Evolutionary conservation across 1,140 invertebrate genomes (phyloP), one percentile per base, ranked within the genome.

Genomic region (Drosophila triauraria): DNA sequence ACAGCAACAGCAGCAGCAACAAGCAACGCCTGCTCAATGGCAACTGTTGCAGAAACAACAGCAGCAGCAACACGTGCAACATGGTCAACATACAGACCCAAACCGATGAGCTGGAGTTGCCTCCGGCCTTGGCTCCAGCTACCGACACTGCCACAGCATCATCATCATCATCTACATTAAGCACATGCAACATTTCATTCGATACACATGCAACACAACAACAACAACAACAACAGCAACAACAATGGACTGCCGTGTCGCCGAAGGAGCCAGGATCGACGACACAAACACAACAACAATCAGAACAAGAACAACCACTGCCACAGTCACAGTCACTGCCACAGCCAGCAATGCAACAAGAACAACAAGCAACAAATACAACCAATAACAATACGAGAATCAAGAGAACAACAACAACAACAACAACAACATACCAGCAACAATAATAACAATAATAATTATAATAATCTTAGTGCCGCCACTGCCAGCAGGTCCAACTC

Each of bases 171-270:
- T 25, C 48, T 54, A 3, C 68, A 78, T 64, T 75, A 78, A 81
- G 58, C 44, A 40, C 53, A 56, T 56, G 35, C 53, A 56, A 56
- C 53, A 65, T 54, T 53, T 69, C 74, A 72, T 70, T 71, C 54
- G 56, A 69, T 80, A 68, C 57, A 70, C 70, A 54, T 53, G 71
- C 84, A 82, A 68, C 80, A 83, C 58, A 70, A 75, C 75, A 44
- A 40, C 76, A 72, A 62, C 63, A 85, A 38, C 35, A 32, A 35
- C 75, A 67, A 69, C 74, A 40, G 27, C 78, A 75, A 63, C 75
- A 90, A 72, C 82, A 82, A 85, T 81, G 82, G 83, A 87, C 83
- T 82, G 83, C 82, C 67, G 78, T 80, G 81, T 85, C 81, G 82
- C 80, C 80, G 44, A 75, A 65, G 53, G 46, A 67, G 63, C 77